Conservation (phyloP, 1,140 invertebrate species). For the Cotesia vestalis region DNA sequence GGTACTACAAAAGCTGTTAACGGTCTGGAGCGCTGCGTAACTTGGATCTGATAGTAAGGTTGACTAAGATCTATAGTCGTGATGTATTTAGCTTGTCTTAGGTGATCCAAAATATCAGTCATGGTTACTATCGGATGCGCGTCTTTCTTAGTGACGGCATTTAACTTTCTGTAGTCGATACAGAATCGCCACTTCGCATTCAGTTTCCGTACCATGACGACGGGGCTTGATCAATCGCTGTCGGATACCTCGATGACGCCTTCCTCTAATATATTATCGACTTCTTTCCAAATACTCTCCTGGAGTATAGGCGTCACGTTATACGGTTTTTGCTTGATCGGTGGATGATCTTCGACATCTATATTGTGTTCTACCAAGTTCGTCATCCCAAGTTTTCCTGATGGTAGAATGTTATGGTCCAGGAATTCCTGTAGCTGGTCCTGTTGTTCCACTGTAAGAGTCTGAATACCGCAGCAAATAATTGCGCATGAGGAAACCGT, state of each 20-base stretch:
- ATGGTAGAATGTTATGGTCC: background rate
- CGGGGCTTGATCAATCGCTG: constrained; percentile 46
- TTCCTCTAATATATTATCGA: constrained; percentile 45
- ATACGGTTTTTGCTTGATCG: constrained; percentile 45
- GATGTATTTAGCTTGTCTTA: constrained; percentile 39
- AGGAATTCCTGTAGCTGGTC: background rate
- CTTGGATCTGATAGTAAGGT: constrained; percentile 51
- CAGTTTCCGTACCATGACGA: constrained; percentile 47
- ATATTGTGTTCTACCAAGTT: constrained; percentile 44
- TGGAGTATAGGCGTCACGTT: constrained; percentile 40
- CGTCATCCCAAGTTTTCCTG: constrained; percentile 33
- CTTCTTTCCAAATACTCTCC: constrained; percentile 36
- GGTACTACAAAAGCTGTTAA: too few relatives aligned
- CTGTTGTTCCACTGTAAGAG: background rate
- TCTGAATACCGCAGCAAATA: constrained; percentile 26
- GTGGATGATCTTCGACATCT: constrained; percentile 41
- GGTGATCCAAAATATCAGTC: constrained; percentile 39
- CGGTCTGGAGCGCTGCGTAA: constrained; percentile 1
- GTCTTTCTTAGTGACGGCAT: constrained; percentile 47
- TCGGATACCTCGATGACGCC: constrained; percentile 43
- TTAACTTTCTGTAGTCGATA: constrained; percentile 49
- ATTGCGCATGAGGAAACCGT: background rate
- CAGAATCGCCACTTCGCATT: constrained; percentile 48
- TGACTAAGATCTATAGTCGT: constrained; percentile 49
- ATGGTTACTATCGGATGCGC: constrained; percentile 49